Evolutionary conservation across 1,140 invertebrate species (phyloP).

Genomic region (Tetramorium alpestre): DNA sequence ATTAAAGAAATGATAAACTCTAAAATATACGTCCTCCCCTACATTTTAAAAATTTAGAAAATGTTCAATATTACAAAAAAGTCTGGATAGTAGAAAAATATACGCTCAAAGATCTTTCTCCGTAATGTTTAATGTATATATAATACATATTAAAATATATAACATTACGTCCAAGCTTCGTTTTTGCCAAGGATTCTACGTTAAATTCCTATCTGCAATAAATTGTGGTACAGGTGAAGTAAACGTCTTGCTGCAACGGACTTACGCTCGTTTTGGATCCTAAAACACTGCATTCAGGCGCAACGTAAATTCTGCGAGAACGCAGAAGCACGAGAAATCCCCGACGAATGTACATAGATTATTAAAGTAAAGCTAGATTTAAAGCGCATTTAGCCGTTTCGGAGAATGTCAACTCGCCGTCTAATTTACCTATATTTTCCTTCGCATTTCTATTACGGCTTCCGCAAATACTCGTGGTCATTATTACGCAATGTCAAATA

Average conservation of each 20-base stretch:
- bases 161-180: background rate
- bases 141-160: slow-evolving; percentile 13
- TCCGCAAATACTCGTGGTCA: slow-evolving; percentile 20
- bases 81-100: background rate
- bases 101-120: background rate
- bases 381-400: slow-evolving; percentile 44
- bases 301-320: slow-evolving; percentile 46
- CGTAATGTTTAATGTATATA: slow-evolving; percentile 6
- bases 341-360: slow-evolving; percentile 52
- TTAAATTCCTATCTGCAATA: slow-evolving; percentile 51
- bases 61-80: background rate
- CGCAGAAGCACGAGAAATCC: slow-evolving; percentile 35
- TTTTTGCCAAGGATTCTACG: slow-evolving; percentile 3
- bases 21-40: background rate
- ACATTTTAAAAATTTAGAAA: background rate
- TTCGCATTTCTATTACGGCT: background rate
- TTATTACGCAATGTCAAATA: slow-evolving; percentile 17
- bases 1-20: background rate
- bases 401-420: slow-evolving; percentile 13
- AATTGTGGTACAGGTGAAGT: slow-evolving; percentile 51
- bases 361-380: slow-evolving; percentile 58
- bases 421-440: slow-evolving; percentile 47
- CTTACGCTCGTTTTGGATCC: slow-evolving; percentile 44
- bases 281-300: slow-evolving; percentile 57
- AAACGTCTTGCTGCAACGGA: slow-evolving; percentile 49